Evolutionary conservation across 2,113 vertebrate species (phyloP), one percentile per base, ranked within the genome.

Genomic region (Lichenostomus cassidix): DNA sequence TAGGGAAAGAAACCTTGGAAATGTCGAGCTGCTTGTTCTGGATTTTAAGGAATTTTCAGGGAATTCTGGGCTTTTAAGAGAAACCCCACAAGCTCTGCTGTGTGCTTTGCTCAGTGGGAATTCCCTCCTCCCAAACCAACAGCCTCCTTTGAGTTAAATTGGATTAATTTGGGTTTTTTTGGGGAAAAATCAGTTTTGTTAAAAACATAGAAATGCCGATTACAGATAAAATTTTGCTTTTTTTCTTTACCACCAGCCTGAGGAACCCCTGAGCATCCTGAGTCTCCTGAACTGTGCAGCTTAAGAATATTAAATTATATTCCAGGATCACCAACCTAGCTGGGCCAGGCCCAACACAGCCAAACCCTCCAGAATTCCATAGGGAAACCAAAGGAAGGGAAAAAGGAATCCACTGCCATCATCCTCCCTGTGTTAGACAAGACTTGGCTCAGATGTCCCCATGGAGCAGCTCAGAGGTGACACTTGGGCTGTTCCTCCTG

Each of bases 391-490:
- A 39, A 29, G 52, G 25, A 9, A 77, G 21, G 29, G 41, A 69
- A 80, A 5, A 14, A 44, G 24, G 82, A 18, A 68, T 17, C 9
- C 4, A 1, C 3, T 37, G 25, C 35, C 62, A 13, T 20, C 13
- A 2, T 6, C 17, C 9, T 74, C 22, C 21, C 19, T 2, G 1
- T 3, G 0, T 47, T 5, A 46, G 2, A 2, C 15, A 10, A 46
- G 8, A 2, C 12, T 4, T 0, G 2, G 52, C 31, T 55, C 21
- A 11, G 25, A 24, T 3, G 5, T 5, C 24, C 15, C 15, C 3
- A 0, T 0, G 19, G 14, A 75, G 29, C 22, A 19, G 39, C 74
- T 83, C 49, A 8, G 25, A 69, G 60, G 12, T 31, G 25, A 44
- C 15, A 14, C 22, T 7, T 0, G 5, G 15, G 12, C 14, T 44